These are phyloP conservation scores for Hydra vulgaris DNA, from an alignment of 30 jellyfish, hydroid and myxozoan species.

Conservation along the genomic window DNA sequence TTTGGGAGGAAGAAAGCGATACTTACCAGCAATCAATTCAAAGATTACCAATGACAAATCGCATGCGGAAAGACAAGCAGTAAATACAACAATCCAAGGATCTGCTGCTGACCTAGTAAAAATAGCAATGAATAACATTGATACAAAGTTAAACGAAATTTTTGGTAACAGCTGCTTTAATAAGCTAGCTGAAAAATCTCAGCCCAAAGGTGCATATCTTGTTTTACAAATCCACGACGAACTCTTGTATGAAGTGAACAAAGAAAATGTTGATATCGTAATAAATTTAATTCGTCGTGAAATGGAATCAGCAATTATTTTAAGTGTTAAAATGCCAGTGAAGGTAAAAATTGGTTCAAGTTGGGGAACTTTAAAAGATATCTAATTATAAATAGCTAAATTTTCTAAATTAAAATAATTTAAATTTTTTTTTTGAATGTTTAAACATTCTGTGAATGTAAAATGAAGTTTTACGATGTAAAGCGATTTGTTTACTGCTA, in stretches of 20 bases:
- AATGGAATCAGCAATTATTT: conserved; percentile 81
- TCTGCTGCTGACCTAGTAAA: conserved; percentile 95
- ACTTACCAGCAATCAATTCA: conserved; percentile 59
- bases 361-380: conserved; percentile 76
- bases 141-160: conserved; percentile 12
- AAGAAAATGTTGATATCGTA: conserved; percentile 25
- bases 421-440: no score
- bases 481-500: no score
- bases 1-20: conserved; percentile 56
- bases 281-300: conserved; percentile 36
- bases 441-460: no score
- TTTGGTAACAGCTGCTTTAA: conserved; percentile 18
- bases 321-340: conserved; percentile 79
- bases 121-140: conserved; percentile 61
- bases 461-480: no score
- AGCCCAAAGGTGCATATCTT: conserved; percentile 33
- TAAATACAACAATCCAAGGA: conserved; percentile 81
- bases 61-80: conserved; percentile 98
- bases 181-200: neutral
- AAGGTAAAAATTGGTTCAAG: conserved; percentile 55
- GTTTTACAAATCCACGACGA: conserved; percentile 94
- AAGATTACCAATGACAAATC: conserved; percentile 42
- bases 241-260: conserved; percentile 63
- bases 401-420: no score
- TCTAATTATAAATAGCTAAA: no score